Conservation (phyloP, 1,140 invertebrate species). For the Nilaparvata lugens region DNA sequence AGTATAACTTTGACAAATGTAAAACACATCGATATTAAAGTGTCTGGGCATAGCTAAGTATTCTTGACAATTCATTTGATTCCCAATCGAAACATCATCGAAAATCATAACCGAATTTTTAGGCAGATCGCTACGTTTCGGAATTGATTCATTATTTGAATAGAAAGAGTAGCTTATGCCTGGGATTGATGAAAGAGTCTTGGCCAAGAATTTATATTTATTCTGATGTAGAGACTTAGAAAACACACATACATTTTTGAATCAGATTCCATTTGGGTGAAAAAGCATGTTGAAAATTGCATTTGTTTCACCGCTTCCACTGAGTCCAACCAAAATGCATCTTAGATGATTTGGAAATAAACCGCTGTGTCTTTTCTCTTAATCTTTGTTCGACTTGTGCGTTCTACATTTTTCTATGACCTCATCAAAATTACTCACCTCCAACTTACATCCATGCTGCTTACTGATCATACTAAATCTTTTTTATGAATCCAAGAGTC, state of each 20-base stretch:
- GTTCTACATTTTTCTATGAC: not conserved
- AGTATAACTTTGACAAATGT: slow-evolving; percentile 35
- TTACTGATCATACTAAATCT: slow-evolving; percentile 8
- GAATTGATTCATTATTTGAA: slow-evolving; percentile 11
- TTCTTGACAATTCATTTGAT: slow-evolving; percentile 12
- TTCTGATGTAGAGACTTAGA: slow-evolving; percentile 33
- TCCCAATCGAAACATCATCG: slow-evolving; percentile 31
- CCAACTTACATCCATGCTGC: not conserved
- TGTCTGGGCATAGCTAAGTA: slow-evolving; percentile 35
- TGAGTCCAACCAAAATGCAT: slow-evolving; percentile 29
- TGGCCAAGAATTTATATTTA: slow-evolving; percentile 30
- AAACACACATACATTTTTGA: slow-evolving; percentile 36
- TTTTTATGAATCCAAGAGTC: slow-evolving; percentile 31
- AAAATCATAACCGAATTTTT: slow-evolving; percentile 32
- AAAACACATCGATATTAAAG: slow-evolving; percentile 34
- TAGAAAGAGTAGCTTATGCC: slow-evolving; percentile 15
- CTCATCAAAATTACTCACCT: not conserved
- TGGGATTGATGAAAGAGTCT: slow-evolving; percentile 25
- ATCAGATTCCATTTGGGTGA: slow-evolving; percentile 31
- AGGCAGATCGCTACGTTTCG: slow-evolving; percentile 19
- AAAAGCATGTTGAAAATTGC: slow-evolving; percentile 28
- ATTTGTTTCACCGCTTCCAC: slow-evolving; percentile 35
- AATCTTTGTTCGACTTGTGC: not conserved
- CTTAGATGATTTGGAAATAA: slow-evolving; percentile 26
- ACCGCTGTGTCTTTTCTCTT: slow-evolving; percentile 18